A percentile compares a stretch with the other conserved stretches of the same genome.
Evolutionary conservation across 1,140 invertebrate genomes (phyloP).

Genomic region (Caerostris darwini): DNA sequence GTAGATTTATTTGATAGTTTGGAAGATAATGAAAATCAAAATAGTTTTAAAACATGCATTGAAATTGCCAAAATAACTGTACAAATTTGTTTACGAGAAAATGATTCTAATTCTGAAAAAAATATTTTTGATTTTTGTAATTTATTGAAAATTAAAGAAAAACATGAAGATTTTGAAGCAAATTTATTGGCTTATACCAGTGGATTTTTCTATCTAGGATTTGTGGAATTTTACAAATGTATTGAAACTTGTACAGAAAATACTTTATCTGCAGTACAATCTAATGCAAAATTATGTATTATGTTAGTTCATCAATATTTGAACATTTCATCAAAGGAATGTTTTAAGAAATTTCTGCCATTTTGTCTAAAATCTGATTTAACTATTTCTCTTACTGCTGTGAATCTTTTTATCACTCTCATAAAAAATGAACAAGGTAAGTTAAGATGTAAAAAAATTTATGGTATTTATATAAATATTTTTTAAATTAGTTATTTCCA

Average conservation of each 20-base stretch:
- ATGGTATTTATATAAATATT: not conserved
- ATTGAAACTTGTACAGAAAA: not conserved
- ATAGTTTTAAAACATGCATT: slow-evolving; percentile 1
- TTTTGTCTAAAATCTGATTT: slow-evolving; percentile 26
- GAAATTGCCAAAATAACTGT: not conserved
- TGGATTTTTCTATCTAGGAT: slow-evolving; percentile 29
- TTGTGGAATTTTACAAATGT: not conserved
- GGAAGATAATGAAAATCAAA: not conserved
- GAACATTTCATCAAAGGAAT: not conserved
- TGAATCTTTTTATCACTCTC: not conserved
- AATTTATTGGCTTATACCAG: not conserved
- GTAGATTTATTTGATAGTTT: slow-evolving; percentile 1
- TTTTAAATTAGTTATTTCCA: not conserved
- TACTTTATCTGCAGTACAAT: not conserved
- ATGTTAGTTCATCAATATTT: not conserved
- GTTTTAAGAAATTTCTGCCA: not conserved
- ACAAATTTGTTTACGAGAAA: slow-evolving; percentile 8
- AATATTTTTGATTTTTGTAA: not conserved
- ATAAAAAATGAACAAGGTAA: slow-evolving; percentile 21
- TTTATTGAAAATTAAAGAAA: not conserved
- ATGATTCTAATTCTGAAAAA: not conserved
- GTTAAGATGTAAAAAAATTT: not conserved
- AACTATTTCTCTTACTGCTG: not conserved
- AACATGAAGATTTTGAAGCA: not conserved
- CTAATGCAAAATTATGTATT: not conserved